A percentile compares a stretch with the other conserved stretches of the same genome.
Evolutionary conservation across 2,797 vertebrate genomes (phyloP).

Genomic region (Acropternis orthonyx): DNA sequence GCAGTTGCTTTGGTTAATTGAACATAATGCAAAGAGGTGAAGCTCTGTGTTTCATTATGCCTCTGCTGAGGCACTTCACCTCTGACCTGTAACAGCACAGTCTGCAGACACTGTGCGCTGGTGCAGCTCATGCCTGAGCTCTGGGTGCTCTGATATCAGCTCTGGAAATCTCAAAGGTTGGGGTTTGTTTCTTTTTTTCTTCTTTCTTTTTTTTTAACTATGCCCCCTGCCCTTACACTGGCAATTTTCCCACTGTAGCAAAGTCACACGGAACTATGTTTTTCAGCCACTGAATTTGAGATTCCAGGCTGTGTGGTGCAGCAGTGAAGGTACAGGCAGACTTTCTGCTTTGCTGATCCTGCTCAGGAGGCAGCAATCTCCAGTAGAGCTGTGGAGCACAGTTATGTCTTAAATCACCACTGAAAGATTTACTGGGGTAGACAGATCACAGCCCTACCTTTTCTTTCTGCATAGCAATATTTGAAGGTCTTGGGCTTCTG

Average conservation of each 20-base stretch:
- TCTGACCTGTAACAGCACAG: neutral
- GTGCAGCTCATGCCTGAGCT: neutral
- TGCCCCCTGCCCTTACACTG: neutral
- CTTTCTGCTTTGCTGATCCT: neutral
- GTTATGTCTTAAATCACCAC: neutral
- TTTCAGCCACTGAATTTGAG: neutral
- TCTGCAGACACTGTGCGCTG: fast-evolving
- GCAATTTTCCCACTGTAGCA: neutral
- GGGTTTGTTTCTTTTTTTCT: neutral
- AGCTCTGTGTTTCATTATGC: neutral
- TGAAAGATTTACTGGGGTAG: neutral
- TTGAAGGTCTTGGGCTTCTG: neutral
- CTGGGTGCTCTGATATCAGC: neutral
- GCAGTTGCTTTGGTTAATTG: neutral
- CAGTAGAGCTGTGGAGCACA: neutral
- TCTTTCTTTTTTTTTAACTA: neutral
- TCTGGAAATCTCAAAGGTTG: neutral
- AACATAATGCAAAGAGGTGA: neutral
- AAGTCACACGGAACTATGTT: neutral
- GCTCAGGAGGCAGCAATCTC: neutral
- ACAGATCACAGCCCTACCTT: neutral
- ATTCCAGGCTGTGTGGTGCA: neutral
- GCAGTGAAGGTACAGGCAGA: neutral
- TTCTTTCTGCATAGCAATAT: neutral
- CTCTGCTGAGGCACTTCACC: neutral